Evolutionary conservation across 2,888 invertebrate species (phyloP).

Genomic region (Phalera bucephala): DNA sequence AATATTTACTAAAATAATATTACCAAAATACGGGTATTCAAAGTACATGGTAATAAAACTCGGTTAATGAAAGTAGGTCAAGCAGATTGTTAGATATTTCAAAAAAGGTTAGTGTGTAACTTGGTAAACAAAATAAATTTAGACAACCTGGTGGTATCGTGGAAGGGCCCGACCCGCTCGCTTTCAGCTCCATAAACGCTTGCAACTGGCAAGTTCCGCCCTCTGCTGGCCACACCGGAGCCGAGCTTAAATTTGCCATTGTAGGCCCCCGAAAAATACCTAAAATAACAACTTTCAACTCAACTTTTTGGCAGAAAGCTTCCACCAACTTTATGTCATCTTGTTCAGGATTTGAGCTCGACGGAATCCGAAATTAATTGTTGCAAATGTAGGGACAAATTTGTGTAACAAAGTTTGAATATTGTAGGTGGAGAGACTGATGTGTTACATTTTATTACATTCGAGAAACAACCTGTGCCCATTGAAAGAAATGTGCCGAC

Average conservation of each 20-base stretch:
- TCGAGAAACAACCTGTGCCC: too few relatives aligned
- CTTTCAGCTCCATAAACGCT: conserved; percentile 59
- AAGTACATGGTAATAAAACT: conserved; percentile 18
- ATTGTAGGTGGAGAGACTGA: neutral
- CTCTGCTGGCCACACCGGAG: conserved; percentile 25
- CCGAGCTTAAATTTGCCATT: neutral
- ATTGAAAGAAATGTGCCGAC: too few relatives aligned
- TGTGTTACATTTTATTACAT: neutral
- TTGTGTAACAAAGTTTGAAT: conserved; percentile 14
- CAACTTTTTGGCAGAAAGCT: conserved; percentile 50
- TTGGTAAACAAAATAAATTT: conserved; percentile 51
- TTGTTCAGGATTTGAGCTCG: conserved; percentile 23
- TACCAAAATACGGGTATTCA: too few relatives aligned
- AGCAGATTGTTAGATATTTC: too few relatives aligned
- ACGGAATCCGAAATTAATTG: conserved; percentile 24
- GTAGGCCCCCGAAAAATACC: conserved; percentile 13
- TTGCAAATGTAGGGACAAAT: conserved; percentile 23
- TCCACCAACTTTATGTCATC: conserved; percentile 35
- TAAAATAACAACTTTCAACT: conserved; percentile 48
- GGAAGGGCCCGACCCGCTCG: conserved; percentile 27
- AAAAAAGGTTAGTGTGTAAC: too few relatives aligned
- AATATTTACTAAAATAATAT: too few relatives aligned
- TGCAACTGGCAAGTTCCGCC: conserved; percentile 38
- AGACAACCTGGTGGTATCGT: conserved; percentile 32
- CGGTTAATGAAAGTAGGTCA: too few relatives aligned